Conservation (phyloP, 1,140 invertebrate genomes). For the Neodiprion pinetum region DNA sequence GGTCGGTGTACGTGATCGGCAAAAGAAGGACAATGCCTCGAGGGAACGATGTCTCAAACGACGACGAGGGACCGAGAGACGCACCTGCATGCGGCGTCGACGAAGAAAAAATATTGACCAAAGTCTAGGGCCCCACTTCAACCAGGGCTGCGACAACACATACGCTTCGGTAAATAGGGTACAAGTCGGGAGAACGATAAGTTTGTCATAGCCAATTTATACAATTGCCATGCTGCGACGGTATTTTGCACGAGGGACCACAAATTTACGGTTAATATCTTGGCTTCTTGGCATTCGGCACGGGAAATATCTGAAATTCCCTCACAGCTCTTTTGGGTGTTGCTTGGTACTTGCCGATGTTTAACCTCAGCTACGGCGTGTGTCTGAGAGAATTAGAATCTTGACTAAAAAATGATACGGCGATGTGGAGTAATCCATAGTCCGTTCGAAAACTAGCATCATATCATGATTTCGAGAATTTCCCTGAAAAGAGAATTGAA, state of each 20-base stretch:
- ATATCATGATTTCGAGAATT: too few relatives aligned
- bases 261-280: conserved; percentile 58
- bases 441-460: too few relatives aligned
- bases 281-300: conserved; percentile 9
- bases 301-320: conserved; percentile 12
- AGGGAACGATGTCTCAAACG: conserved; percentile 62
- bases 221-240: conserved; percentile 52
- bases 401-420: too few relatives aligned
- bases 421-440: too few relatives aligned
- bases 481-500: too few relatives aligned
- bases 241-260: conserved; percentile 58
- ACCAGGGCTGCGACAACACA: conserved; percentile 36
- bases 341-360: too few relatives aligned
- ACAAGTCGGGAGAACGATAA: conserved; percentile 46
- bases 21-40: conserved; percentile 41
- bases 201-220: conserved; percentile 64
- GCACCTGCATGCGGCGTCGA: conserved; percentile 48
- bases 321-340: conserved; percentile 2
- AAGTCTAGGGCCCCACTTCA: conserved; percentile 28
- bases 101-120: conserved; percentile 31
- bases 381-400: too few relatives aligned
- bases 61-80: conserved; percentile 48
- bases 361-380: too few relatives aligned
- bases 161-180: conserved; percentile 38
- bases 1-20: conserved; percentile 41